phyloP scores from a whole-genome alignment of 2,113 vertebrate genomes.

The Cephalopterus ornatus region DNA sequence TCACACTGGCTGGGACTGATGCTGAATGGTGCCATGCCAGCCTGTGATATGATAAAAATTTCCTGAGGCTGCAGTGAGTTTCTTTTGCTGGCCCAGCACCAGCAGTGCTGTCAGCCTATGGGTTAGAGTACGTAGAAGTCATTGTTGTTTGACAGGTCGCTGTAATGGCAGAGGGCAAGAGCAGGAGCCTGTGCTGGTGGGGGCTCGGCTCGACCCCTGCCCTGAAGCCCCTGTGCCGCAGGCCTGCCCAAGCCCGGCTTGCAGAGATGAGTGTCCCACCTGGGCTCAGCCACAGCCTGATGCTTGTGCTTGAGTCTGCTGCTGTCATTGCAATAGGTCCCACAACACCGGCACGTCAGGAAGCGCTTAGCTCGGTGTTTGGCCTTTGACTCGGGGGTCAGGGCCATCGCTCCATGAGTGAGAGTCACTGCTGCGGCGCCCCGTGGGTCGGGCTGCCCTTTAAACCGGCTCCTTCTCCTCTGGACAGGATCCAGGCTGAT shows the following conservation, averaged over 20 bases:
- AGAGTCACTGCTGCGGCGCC: not conserved
- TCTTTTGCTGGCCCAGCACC: not conserved
- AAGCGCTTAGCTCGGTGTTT: conserved; percentile 60
- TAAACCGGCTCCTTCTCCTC: conserved; percentile 63
- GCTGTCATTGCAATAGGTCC: conserved; percentile 68
- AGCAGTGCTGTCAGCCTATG: not conserved
- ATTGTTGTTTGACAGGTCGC: conserved; percentile 78
- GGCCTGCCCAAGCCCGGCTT: conserved; percentile 43
- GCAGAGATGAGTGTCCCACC: conserved; percentile 73
- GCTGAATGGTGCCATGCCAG: fast-evolving
- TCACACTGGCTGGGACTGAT: fast-evolving
- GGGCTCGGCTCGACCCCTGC: conserved; percentile 34
- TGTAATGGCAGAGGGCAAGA: conserved; percentile 73
- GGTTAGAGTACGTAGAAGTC: conserved; percentile 78
- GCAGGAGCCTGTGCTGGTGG: conserved; percentile 25
- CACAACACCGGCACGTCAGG: conserved; percentile 74
- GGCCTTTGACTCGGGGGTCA: not conserved
- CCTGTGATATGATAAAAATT: not conserved
- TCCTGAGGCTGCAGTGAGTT: not conserved
- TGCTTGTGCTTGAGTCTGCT: conserved; percentile 64
- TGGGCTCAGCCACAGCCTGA: conserved; percentile 56
- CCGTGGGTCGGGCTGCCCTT: conserved; percentile 46
- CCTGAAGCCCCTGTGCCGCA: conserved; percentile 16
- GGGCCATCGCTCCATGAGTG: not conserved
- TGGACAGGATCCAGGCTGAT: conserved; percentile 77